phyloP scores from a whole-genome alignment of 2,113 vertebrate genomes.

The Lepus americanus region DNA sequence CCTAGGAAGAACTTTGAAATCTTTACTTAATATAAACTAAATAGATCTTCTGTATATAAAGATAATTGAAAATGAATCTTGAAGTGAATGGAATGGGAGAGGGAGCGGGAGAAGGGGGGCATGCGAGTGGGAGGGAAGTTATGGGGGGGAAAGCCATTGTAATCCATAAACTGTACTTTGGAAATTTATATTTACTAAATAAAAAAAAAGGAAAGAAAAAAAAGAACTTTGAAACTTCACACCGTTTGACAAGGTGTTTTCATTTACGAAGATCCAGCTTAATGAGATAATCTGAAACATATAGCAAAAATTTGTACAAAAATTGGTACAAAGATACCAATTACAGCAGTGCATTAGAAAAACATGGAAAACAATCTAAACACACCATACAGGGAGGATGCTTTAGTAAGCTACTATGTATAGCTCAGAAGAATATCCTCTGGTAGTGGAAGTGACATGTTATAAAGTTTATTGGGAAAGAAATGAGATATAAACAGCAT shows the following conservation, averaged over 20 bases:
- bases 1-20: neutral
- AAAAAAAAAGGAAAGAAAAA: no score
- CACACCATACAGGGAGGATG: neutral
- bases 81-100: no score
- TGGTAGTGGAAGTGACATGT: neutral
- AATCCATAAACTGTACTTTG: no score
- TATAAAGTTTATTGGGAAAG: neutral
- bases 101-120: no score
- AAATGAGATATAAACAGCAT: neutral
- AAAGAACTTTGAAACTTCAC: neutral
- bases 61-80: no score
- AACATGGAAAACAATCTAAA: constrained; percentile 7
- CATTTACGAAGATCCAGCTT: neutral
- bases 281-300: neutral
- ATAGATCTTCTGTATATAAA: no score
- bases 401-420: neutral
- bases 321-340: neutral
- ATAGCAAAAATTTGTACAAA: neutral
- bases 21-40: no score
- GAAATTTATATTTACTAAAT: no score
- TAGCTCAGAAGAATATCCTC: neutral
- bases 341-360: neutral
- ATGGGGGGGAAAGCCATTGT: no score
- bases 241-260: neutral
- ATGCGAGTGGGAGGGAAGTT: no score